A percentile compares a stretch with the other conserved stretches of the same genome.
Evolutionary conservation across 2,888 invertebrate species (phyloP).

Genomic region (Blomia tropicalis): DNA sequence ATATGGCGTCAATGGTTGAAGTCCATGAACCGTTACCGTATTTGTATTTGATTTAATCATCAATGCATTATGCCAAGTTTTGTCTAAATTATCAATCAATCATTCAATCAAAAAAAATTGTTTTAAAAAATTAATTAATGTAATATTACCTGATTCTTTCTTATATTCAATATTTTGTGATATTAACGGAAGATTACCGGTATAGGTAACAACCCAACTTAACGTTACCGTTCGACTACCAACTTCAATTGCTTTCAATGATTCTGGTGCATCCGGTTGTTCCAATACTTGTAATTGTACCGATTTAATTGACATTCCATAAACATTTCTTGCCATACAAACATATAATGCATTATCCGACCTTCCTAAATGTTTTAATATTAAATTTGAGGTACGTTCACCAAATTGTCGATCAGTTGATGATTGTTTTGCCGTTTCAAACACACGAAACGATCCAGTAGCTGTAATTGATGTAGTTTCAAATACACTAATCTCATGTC

Average conservation of each 20-base stretch:
- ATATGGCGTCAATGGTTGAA: conserved; percentile 27
- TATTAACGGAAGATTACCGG: conserved; percentile 35
- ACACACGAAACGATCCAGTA: conserved; percentile 2
- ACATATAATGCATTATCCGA: conserved; percentile 19
- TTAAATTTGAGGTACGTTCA: conserved; percentile 18
- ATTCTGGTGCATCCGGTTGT: conserved; percentile 34
- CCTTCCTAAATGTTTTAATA: conserved; percentile 14
- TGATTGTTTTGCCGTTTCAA: neutral
- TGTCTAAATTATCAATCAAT: conserved; percentile 2
- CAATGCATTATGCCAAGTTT: conserved; percentile 22
- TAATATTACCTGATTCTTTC: conserved; percentile 26
- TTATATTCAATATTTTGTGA: conserved; percentile 35
- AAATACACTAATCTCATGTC: conserved; percentile 6
- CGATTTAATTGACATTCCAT: conserved; percentile 1
- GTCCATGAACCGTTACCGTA: conserved; percentile 24
- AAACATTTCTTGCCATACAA: conserved; percentile 22
- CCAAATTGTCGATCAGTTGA: neutral
- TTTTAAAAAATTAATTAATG: too few relatives aligned
- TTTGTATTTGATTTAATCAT: conserved; percentile 22
- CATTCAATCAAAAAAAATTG: neutral
- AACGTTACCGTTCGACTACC: conserved; percentile 33
- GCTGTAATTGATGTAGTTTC: neutral
- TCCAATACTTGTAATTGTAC: conserved; percentile 29
- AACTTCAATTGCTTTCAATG: conserved; percentile 32
- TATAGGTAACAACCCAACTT: conserved; percentile 34